These are phyloP conservation scores for Ceratosolen fusciceps DNA, from an alignment of 1,140 invertebrate genomes.

Conservation along the genomic window DNA sequence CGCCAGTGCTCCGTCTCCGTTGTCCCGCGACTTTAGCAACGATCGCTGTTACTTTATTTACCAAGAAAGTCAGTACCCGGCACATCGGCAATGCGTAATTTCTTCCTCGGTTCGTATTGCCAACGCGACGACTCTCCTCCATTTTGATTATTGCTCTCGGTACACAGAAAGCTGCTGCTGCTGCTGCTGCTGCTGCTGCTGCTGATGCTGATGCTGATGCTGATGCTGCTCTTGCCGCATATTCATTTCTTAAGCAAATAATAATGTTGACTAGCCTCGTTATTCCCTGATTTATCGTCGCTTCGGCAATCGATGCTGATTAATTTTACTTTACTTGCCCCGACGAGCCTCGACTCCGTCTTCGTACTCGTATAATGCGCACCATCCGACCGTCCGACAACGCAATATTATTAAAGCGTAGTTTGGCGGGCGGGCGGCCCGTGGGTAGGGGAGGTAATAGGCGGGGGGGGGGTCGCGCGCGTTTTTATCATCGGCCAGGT, in stretches of 20 bases:
- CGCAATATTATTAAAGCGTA: neutral
- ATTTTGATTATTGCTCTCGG: constrained; percentile 23
- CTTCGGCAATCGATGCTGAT: neutral
- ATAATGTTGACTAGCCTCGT: too few species aligned
- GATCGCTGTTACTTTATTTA: constrained; percentile 35
- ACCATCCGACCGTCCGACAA: too few species aligned
- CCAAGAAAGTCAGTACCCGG: constrained; percentile 15
- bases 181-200: too few species aligned
- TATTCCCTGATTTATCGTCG: neutral
- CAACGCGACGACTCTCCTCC: neutral
- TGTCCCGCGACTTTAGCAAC: neutral
- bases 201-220: too few species aligned
- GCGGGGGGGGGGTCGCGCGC: too few species aligned
- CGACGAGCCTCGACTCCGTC: neutral
- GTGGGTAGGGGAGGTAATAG: too few species aligned
- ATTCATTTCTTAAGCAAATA: constrained; percentile 6
- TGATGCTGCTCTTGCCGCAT: too few species aligned
- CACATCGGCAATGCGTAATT: constrained; percentile 15
- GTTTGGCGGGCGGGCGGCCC: too few species aligned
- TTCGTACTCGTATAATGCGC: too few species aligned
- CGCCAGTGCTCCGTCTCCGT: neutral
- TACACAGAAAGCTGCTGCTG: neutral
- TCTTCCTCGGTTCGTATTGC: too few species aligned
- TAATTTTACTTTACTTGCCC: neutral
- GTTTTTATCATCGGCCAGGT: too few species aligned